A percentile compares a stretch with the other conserved stretches of the same genome.
Conservation (phyloP, 2,113 vertebrate genomes). For the Rhinopomastus cyanomelas region DNA sequence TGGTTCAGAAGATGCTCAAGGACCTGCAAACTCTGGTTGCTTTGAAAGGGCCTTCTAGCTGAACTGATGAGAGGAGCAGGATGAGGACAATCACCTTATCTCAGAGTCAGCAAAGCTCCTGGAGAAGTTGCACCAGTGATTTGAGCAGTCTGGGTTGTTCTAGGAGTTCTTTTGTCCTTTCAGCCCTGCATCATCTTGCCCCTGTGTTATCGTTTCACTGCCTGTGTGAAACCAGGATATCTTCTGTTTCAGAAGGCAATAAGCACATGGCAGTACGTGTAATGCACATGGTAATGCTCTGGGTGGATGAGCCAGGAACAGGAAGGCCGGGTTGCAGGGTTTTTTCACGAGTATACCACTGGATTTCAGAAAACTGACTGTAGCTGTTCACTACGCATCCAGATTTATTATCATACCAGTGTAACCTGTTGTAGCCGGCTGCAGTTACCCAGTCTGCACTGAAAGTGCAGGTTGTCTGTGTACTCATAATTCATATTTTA, state of each 20-base stretch:
- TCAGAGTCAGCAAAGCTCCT: background rate
- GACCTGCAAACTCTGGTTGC: background rate
- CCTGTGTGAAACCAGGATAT: background rate
- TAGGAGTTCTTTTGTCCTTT: background rate
- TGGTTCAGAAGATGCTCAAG: background rate
- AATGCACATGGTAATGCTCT: background rate
- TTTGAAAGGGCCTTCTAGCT: background rate
- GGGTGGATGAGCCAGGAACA: background rate
- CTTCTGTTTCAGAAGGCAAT: background rate
- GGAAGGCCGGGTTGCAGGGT: background rate
- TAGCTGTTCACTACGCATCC: background rate
- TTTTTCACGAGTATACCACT: background rate
- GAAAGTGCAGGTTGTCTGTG: background rate
- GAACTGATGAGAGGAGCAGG: background rate
- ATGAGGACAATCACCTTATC: background rate
- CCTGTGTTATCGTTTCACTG: background rate
- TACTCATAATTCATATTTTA: background rate
- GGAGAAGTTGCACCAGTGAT: background rate
- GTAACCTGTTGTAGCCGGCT: background rate
- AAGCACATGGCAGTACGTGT: background rate
- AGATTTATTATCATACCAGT: background rate
- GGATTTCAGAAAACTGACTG: background rate
- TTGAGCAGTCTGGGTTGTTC: background rate
- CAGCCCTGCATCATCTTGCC: background rate
- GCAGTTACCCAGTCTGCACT: background rate